phyloP scores from a whole-genome alignment of 2,797 vertebrate species.

The Crax fasciolata region DNA sequence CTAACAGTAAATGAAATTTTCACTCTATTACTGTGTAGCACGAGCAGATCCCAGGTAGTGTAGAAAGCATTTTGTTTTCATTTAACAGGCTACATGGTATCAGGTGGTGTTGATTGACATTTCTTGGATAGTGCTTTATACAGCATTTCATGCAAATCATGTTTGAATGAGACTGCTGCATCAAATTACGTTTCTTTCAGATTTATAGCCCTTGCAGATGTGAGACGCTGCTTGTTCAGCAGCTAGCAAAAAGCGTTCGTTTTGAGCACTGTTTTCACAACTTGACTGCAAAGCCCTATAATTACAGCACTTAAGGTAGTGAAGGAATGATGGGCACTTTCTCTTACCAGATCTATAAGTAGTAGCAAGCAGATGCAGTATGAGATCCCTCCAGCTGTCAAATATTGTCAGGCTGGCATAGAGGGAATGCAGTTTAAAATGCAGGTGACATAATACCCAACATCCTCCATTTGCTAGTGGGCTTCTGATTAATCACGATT shows the following conservation, averaged over 20 bases:
- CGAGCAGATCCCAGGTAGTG: constrained; percentile 33
- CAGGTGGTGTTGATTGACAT: constrained; percentile 88
- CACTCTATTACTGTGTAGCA: not conserved
- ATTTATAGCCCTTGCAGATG: constrained; percentile 80
- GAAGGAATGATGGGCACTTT: constrained; percentile 75
- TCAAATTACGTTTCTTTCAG: constrained; percentile 86
- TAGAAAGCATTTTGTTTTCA: constrained; percentile 61
- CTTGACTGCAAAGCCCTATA: constrained; percentile 75
- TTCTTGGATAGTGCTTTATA: constrained; percentile 84
- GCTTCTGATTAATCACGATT: constrained; percentile 95
- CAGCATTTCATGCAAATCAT: constrained; percentile 91
- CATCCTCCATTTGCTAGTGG: constrained; percentile 90
- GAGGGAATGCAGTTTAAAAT: constrained; percentile 91
- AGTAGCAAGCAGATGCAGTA: constrained; percentile 78
- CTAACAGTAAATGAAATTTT: constrained; percentile 68
- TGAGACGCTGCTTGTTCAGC: constrained; percentile 71
- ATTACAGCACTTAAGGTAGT: constrained; percentile 80
- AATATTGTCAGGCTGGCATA: constrained; percentile 85
- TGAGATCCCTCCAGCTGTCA: constrained; percentile 88
- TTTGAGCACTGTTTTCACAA: constrained; percentile 75
- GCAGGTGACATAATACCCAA: constrained; percentile 91
- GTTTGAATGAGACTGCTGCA: constrained; percentile 85
- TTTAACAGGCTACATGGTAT: constrained; percentile 77
- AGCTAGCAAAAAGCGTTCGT: constrained; percentile 64
- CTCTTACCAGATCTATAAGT: constrained; percentile 80